phyloP scores from a whole-genome alignment of 2,888 invertebrate genomes.

The Trimorus sp. region DNA sequence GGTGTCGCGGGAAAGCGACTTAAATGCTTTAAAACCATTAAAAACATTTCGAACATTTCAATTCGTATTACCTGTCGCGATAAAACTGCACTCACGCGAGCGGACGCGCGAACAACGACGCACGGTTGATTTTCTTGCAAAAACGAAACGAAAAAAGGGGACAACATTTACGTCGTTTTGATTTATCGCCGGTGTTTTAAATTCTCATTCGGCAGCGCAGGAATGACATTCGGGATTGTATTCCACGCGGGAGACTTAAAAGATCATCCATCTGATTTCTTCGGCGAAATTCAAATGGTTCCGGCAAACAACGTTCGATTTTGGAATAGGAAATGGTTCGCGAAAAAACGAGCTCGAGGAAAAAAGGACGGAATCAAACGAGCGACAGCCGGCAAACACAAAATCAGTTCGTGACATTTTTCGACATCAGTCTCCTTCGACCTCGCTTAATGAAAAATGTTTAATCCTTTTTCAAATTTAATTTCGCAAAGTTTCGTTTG shows the following conservation, averaged over 20 bases:
- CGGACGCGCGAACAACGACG: slow-evolving; percentile 9
- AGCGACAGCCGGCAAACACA: too few species aligned
- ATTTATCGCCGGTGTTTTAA: slow-evolving; percentile 46
- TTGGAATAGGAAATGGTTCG: slow-evolving; percentile 21
- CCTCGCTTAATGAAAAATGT: not conserved
- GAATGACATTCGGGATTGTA: slow-evolving; percentile 29
- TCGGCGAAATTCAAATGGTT: slow-evolving; percentile 31
- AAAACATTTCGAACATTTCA: slow-evolving; percentile 7
- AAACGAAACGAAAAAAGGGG: slow-evolving; percentile 3
- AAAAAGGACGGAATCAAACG: too few species aligned
- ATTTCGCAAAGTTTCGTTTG: not conserved
- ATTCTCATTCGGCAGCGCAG: slow-evolving; percentile 32
- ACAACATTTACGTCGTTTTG: slow-evolving; percentile 29
- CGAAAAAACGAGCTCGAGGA: not conserved
- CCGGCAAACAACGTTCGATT: slow-evolving; percentile 32
- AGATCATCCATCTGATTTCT: too few species aligned
- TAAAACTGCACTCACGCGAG: slow-evolving; percentile 3
- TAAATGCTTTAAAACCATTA: slow-evolving; percentile 4
- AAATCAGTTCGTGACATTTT: too few species aligned
- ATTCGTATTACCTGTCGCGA: slow-evolving; percentile 6
- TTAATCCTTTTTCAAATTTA: too few species aligned
- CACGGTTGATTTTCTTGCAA: not conserved
- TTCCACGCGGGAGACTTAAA: slow-evolving; percentile 23
- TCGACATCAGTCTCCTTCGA: too few species aligned
- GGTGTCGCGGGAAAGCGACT: not conserved